Evolutionary conservation across 1,140 invertebrate genomes (phyloP), one percentile per base, ranked within the genome.

Genomic region (Drosophila rhopaloa): DNA sequence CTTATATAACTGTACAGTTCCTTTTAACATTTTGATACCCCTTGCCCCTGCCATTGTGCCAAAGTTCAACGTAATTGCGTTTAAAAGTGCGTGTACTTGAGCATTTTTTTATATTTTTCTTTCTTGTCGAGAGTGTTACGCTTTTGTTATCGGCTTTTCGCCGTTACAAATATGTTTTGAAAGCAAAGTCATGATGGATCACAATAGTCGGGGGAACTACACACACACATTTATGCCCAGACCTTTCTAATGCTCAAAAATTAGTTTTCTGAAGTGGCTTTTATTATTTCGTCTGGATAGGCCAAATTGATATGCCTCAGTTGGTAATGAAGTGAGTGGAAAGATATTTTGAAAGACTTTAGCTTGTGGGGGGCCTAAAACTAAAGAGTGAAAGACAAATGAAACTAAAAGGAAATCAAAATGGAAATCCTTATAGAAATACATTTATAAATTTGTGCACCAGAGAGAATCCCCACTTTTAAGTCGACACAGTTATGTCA

Each of bases 91-190:
- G 84, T 88, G 79, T 83, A 88, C 83, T 88, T 88, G n/a, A 80
- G 43, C 7, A 24, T 35, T 72, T 80, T 68, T 66, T 53, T 48
- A 40, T 43, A 53, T 44, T 65, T 76, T 70, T 50, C n/a, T 61
- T 50, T 43, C 35, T 61, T 74, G 38, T 13, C 4, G 19, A 38
- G 60, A 70, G 67, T 70, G 43, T 46, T 58, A 58, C 32, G 53
- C 61, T 66, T 79, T 85, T 88, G 72, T 88, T 88, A 54, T 75
- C 53, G 76, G 61, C 65, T 79, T 82, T 68, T 74, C 73, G 84
- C 83, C 84, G 83, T 89, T 86, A 82, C 83, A 82, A 83, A 88
- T 80, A 78, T 88, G 83, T 88, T 88, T 89, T 89, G 76, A 88
- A 80, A 88, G 83, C 83, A 88, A 88, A 88, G 84, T 88, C 83